phyloP scores from a whole-genome alignment of 2,888 invertebrate species.

The Pecten maximus region DNA sequence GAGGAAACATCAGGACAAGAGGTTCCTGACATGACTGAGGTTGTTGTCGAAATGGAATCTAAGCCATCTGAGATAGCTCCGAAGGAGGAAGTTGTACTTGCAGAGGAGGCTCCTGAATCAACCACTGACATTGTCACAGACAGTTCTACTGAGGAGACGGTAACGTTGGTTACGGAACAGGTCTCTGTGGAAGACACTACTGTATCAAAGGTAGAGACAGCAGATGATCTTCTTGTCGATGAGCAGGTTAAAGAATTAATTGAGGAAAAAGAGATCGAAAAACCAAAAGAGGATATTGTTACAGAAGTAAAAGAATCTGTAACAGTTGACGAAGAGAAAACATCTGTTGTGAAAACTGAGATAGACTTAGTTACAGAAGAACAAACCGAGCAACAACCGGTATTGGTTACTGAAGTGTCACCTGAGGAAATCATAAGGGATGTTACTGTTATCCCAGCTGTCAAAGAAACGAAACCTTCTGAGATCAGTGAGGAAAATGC shows the following conservation, averaged over 20 bases:
- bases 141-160: conserved; percentile 50
- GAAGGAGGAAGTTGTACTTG: conserved; percentile 54
- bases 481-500: not conserved
- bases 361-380: conserved; percentile 36
- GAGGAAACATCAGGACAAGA: not conserved
- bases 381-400: conserved; percentile 48
- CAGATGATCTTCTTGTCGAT: conserved; percentile 41
- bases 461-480: not conserved
- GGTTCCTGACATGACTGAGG: conserved; percentile 6
- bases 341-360: conserved; percentile 46
- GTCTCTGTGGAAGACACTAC: conserved; percentile 44
- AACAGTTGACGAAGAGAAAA: conserved; percentile 53
- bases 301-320: conserved; percentile 55
- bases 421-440: conserved; percentile 41
- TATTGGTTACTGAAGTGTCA: conserved; percentile 49
- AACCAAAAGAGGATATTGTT: conserved; percentile 51
- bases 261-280: conserved; percentile 38
- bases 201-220: conserved; percentile 40
- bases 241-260: not conserved
- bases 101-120: conserved; percentile 56
- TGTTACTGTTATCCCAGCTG: not conserved
- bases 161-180: conserved; percentile 50
- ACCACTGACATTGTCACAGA: conserved; percentile 49
- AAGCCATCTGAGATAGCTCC: conserved; percentile 54
- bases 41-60: conserved; percentile 44